Conservation (phyloP, 2,888 invertebrate species). For the Napeogenes sylphis region DNA sequence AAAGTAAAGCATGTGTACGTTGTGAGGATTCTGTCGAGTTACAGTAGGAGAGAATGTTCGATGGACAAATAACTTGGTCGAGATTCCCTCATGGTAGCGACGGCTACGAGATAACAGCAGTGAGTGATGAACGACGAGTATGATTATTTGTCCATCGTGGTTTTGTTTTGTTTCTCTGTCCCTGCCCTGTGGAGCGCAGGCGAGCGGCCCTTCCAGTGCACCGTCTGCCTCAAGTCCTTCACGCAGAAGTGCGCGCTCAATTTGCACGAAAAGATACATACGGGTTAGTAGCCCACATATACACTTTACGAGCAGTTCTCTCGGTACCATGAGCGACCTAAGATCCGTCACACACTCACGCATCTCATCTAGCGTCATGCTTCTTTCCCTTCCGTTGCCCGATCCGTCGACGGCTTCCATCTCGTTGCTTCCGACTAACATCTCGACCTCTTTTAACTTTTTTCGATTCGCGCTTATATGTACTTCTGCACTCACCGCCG, state of each 20-base stretch:
- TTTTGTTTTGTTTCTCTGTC: conserved; percentile 78
- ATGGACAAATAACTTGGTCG: conserved; percentile 72
- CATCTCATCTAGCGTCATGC: conserved; percentile 71
- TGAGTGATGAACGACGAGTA: conserved; percentile 37
- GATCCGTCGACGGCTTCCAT: conserved; percentile 65
- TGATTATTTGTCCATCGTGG: conserved; percentile 77
- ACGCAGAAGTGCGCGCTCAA: conserved; percentile 80
- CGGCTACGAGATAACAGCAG: conserved; percentile 26
- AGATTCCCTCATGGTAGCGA: conserved; percentile 70
- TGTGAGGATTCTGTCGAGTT: conserved; percentile 66
- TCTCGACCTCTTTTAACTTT: conserved; percentile 60
- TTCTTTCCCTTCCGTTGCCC: conserved; percentile 73
- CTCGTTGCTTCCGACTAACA: conserved; percentile 74
- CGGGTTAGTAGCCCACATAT: conserved; percentile 79
- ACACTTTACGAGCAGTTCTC: conserved; percentile 64
- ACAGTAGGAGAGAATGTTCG: conserved; percentile 66
- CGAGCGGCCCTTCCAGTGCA: conserved; percentile 80
- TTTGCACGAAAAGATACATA: conserved; percentile 80
- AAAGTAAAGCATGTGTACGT: conserved; percentile 75
- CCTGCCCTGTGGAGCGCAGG: conserved; percentile 71
- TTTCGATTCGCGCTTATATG: conserved; percentile 60
- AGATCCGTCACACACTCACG: conserved; percentile 49
- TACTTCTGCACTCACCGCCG: conserved; percentile 66
- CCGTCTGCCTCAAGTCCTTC: conserved; percentile 80
- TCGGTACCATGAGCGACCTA: conserved; percentile 61